Evolutionary conservation across 2,113 vertebrate species (phyloP), one percentile per base, ranked within the genome.

Genomic region (Dendrocopos noguchii): DNA sequence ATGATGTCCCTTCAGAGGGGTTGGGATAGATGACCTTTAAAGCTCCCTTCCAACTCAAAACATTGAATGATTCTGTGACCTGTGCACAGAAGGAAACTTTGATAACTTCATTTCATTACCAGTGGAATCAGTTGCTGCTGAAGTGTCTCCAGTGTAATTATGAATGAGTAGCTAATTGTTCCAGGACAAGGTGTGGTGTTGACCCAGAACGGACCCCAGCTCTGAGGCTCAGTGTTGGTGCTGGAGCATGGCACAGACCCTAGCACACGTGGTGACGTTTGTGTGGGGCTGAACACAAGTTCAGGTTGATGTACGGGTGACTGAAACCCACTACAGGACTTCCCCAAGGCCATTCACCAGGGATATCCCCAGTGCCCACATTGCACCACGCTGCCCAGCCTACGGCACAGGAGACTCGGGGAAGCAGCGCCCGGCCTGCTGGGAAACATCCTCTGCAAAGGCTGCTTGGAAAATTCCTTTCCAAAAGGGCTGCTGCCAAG

Each of bases 381-480:
- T 29, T 29, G 4, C 84, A 44, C 65, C 22, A 1, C 0, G 13
- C n/a, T 59, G 84, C 89, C 36, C 75, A 39, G 72, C 80, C 64
- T 6, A 1, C 8, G 4, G 78, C 4, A 5, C 50, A 8, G 39
- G 39, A 78, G 47, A 9, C 33, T 91, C 3, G 4, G 65, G 72
- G 44, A 56, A 80, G 77, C 94, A 13, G 91, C 9, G 0, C 82
- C 85, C 3, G 4, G 28, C 74, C 84, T 9, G 4, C 86, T 7
- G 55, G 80, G 94, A 82, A 85, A 20, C 93, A 77, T 79, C 87
- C 77, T 72, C 80, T 95, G 90, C 92, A 87, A 78, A 81, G 77
- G 70, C 88, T 75, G 76, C 90, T 95, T 78, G 94, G 95, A 96
- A 95, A 95, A 94, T 95, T 94, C 95, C 95, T 96, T 88, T 90